phyloP scores from a whole-genome alignment of 2,113 vertebrate species.

The Fukomys damarensis region DNA sequence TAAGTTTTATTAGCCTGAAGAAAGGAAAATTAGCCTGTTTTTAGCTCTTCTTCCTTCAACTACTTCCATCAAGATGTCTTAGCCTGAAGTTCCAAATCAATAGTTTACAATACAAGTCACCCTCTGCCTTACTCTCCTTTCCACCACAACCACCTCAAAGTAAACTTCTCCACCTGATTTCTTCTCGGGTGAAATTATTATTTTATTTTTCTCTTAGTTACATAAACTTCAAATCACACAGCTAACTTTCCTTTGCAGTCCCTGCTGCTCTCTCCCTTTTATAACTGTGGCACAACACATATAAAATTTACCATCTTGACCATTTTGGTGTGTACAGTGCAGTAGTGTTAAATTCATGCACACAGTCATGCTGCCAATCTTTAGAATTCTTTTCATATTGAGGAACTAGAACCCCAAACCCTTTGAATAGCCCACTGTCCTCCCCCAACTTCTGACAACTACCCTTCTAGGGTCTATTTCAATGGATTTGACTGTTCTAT shows the following conservation, averaged over 20 bases:
- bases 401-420: neutral
- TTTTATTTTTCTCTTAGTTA: neutral
- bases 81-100: neutral
- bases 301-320: neutral
- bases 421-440: neutral
- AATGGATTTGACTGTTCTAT: neutral
- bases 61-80: neutral
- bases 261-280: neutral
- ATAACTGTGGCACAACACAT: neutral
- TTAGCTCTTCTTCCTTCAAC: neutral
- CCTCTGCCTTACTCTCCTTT: neutral
- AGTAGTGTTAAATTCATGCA: neutral
- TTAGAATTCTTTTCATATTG: neutral
- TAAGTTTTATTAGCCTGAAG: neutral
- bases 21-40: neutral
- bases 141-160: neutral
- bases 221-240: neutral
- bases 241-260: neutral
- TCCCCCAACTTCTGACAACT: neutral
- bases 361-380: neutral
- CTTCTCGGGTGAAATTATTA: neutral
- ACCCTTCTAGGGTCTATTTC: neutral
- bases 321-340: neutral
- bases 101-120: constrained; percentile 4
- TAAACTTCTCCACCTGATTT: neutral